Percentiles rank a stretch among this genome's conserved stretches.
Evolutionary conservation across 2,888 invertebrate species (phyloP).

Genomic region (Drosophila atroscutellata): DNA sequence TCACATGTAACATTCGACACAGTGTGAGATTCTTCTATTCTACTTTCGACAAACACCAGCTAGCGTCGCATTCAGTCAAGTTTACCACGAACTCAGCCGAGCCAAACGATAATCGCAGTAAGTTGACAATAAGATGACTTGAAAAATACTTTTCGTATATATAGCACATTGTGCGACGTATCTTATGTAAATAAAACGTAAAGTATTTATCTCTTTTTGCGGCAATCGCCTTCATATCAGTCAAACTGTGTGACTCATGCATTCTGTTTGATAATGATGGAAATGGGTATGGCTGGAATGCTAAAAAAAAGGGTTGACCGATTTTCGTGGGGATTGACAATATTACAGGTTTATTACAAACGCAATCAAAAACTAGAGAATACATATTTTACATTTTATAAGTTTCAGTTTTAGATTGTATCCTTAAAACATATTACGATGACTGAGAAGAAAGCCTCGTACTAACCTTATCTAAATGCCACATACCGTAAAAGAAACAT

Average conservation of each 20-base stretch:
- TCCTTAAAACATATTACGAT: neutral
- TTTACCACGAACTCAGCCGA: neutral
- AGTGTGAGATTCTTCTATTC: constrained; percentile 80
- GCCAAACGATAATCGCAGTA: constrained; percentile 19
- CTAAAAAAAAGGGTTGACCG: constrained; percentile 23
- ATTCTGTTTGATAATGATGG: constrained; percentile 20
- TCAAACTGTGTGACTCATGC: constrained; percentile 35
- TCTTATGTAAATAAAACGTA: constrained; percentile 47
- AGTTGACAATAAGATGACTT: constrained; percentile 21
- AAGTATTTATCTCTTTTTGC: constrained; percentile 41
- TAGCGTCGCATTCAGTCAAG: constrained; percentile 26
- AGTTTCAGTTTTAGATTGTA: neutral
- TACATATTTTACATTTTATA: neutral
- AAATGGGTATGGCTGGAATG: constrained; percentile 33
- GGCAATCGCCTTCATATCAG: constrained; percentile 37
- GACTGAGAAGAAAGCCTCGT: neutral
- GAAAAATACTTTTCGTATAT: constrained; percentile 2
- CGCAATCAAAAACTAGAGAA: neutral
- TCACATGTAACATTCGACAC: constrained; percentile 65
- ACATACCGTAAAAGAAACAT: constrained; percentile 25
- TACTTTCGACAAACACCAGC: constrained; percentile 77
- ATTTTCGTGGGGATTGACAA: neutral
- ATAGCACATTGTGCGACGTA: constrained; percentile 18
- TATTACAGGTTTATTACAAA: neutral
- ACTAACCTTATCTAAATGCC: neutral